Percentiles rank a stretch among this genome's conserved stretches.
These are phyloP conservation scores for Drosophila nigromelanica DNA, from an alignment of 1,140 invertebrate species.

Conservation along the genomic window DNA sequence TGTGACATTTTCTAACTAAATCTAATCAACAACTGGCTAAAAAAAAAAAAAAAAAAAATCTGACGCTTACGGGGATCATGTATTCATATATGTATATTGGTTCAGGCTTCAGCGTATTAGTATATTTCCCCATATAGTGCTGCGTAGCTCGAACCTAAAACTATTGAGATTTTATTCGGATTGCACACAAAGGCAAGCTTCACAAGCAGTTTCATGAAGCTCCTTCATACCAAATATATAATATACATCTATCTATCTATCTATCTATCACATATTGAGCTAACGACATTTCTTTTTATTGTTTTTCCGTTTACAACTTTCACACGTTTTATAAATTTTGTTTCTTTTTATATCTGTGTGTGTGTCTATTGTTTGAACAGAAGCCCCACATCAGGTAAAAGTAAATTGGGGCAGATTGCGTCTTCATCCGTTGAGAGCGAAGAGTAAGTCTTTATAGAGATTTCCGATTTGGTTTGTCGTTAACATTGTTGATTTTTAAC, in stretches of 20 bases:
- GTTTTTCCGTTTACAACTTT: slow-evolving; percentile 32
- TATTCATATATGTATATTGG: slow-evolving; percentile 40
- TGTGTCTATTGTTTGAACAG: slow-evolving; percentile 67
- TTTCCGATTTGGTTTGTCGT: slow-evolving; percentile 62
- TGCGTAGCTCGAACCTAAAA: slow-evolving; percentile 49
- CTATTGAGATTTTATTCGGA: slow-evolving; percentile 39
- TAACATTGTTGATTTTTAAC: slow-evolving; percentile 78
- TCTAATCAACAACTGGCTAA: slow-evolving; percentile 42
- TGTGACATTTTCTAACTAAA: slow-evolving; percentile 30
- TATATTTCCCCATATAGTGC: slow-evolving; percentile 26
- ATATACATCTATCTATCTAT: slow-evolving; percentile 26
- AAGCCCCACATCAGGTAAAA: slow-evolving; percentile 82
- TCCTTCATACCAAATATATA: slow-evolving; percentile 8
- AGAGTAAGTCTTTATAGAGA: slow-evolving; percentile 78
- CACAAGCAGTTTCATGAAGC: slow-evolving; percentile 18
- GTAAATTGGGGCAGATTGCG: slow-evolving; percentile 79
- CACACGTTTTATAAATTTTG: slow-evolving; percentile 63
- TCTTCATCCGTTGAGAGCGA: slow-evolving; percentile 79
- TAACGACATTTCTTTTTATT: slow-evolving; percentile 29
- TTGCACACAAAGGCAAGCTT: slow-evolving; percentile 68
- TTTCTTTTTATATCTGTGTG: slow-evolving; percentile 74
- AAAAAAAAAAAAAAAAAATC: slow-evolving; percentile 10
- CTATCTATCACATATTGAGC: slow-evolving; percentile 33
- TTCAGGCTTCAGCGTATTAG: slow-evolving; percentile 61
- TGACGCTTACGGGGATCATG: slow-evolving; percentile 38